These are phyloP conservation scores for Corella eumyota DNA, from an alignment of 23 tunicate genomes.

Conservation along the genomic window DNA sequence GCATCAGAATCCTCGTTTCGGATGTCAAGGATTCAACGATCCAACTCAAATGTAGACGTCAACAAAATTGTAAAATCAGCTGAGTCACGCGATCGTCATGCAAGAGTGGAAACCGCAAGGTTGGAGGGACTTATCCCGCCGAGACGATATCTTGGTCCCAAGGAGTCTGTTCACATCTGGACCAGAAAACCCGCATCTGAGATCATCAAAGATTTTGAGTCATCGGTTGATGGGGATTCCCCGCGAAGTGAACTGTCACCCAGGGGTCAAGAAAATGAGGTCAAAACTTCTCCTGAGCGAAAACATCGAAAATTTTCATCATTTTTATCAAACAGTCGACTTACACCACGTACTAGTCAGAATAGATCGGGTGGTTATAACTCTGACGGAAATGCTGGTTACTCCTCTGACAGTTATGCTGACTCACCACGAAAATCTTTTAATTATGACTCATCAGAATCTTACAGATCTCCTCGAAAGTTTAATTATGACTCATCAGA, in stretches of 20 bases:
- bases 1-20: background rate
- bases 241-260: too few relatives aligned
- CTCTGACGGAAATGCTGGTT: too few relatives aligned
- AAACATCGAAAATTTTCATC: conserved; percentile 21
- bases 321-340: conserved; percentile 9
- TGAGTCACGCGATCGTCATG: conserved; percentile 42
- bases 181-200: conserved; percentile 20
- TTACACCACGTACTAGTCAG: too few relatives aligned
- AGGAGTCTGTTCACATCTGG: conserved; percentile 16
- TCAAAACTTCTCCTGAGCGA: background rate
- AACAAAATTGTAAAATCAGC: conserved; percentile 33
- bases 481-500: too few relatives aligned
- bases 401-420: too few relatives aligned
- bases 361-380: too few relatives aligned
- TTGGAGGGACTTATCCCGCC: conserved; percentile 42
- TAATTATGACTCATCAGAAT: too few relatives aligned
- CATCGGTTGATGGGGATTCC: background rate
- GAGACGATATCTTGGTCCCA: conserved; percentile 16
- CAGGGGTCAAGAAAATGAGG: background rate
- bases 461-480: too few relatives aligned
- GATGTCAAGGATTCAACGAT: conserved; percentile 8
- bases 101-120: conserved; percentile 46
- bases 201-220: conserved; percentile 22
- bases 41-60: conserved; percentile 25
- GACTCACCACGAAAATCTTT: too few relatives aligned